These are phyloP conservation scores for Sepioteuthis lessoniana DNA, from an alignment of 2,888 invertebrate genomes.

Conservation along the genomic window DNA sequence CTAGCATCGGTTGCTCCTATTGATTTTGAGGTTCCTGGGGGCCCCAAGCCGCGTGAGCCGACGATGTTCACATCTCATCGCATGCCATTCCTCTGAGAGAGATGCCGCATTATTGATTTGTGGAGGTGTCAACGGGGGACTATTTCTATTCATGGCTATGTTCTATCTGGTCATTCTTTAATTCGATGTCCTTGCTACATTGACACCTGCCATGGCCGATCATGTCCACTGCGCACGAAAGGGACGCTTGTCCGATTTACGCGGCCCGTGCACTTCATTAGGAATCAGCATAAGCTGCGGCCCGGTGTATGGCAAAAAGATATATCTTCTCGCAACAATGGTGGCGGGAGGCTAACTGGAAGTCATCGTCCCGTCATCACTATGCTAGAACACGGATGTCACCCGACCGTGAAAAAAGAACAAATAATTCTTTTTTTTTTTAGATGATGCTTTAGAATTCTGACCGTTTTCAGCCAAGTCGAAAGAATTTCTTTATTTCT, in stretches of 20 bases:
- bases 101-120: background rate
- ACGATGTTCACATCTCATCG: background rate
- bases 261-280: background rate
- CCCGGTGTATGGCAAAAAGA: background rate
- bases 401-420: background rate
- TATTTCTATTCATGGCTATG: conserved; percentile 9
- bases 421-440: background rate
- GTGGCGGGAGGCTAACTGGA: background rate
- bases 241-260: background rate
- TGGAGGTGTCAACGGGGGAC: background rate
- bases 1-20: background rate
- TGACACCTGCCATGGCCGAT: conserved; percentile 5
- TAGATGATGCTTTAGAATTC: accelerated
- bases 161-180: conserved; percentile 33
- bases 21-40: background rate
- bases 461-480: background rate
- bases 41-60: background rate
- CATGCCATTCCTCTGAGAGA: background rate
- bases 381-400: background rate
- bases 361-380: background rate
- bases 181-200: background rate
- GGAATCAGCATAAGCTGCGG: background rate
- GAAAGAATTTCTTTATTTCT: no score
- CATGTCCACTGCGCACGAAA: background rate
- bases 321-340: background rate